A percentile compares a stretch with the other conserved stretches of the same genome.
Conservation (phyloP, 2,113 vertebrate species). For the Neotoma lepida region DNA sequence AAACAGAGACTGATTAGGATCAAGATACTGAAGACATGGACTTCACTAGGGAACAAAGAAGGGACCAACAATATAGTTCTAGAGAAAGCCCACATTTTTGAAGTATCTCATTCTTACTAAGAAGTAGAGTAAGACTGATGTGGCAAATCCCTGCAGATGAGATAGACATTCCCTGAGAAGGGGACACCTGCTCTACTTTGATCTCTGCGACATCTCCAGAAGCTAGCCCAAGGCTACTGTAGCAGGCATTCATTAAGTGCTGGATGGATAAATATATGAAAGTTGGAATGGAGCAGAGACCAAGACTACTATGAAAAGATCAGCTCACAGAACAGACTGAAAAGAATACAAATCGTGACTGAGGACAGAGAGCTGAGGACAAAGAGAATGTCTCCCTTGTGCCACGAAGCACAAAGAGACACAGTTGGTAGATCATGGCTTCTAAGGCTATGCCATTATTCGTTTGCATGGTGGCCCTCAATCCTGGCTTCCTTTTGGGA, state of each 20-base stretch:
- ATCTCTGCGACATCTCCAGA: not conserved
- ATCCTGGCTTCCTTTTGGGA: not conserved
- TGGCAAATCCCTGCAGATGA: not conserved
- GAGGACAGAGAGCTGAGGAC: not conserved
- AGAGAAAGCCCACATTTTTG: not conserved
- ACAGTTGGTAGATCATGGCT: not conserved
- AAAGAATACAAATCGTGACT: not conserved
- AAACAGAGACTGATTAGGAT: not conserved
- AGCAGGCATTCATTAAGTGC: not conserved
- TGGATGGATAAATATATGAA: not conserved
- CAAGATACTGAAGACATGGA: not conserved
- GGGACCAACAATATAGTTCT: not conserved
- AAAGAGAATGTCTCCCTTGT: not conserved
- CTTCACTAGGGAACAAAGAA: not conserved
- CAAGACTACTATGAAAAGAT: not conserved
- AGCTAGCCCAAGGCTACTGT: not conserved
- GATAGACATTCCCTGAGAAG: too few relatives aligned
- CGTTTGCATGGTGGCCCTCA: not conserved
- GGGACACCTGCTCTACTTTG: not conserved
- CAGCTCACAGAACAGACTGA: not conserved
- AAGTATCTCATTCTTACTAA: not conserved
- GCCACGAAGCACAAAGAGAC: not conserved
- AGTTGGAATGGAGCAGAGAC: not conserved
- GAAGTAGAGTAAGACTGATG: not conserved
- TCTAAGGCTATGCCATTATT: not conserved